Evolutionary conservation across 2,888 invertebrate species (phyloP).

Genomic region (Crioceris asparagi): DNA sequence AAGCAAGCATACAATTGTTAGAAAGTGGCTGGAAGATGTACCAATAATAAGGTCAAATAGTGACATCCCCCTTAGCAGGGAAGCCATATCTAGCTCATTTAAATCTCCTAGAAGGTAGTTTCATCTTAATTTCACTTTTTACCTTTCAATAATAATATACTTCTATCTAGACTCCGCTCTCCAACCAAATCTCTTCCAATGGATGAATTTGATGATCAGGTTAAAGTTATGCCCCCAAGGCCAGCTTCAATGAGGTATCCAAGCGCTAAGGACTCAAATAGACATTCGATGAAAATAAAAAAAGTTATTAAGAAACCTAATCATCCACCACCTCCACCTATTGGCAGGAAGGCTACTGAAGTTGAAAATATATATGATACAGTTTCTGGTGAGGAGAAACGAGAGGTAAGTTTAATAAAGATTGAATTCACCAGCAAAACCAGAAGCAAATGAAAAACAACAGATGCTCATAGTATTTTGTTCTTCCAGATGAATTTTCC

Average conservation of each 20-base stretch:
- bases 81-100: slow-evolving; percentile 4
- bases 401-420: too few relatives aligned
- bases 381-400: slow-evolving; percentile 14
- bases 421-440: too few relatives aligned
- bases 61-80: neutral
- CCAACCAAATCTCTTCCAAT: slow-evolving; percentile 32
- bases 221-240: slow-evolving; percentile 24
- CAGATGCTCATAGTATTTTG: neutral
- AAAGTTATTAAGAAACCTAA: slow-evolving; percentile 24
- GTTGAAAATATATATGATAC: slow-evolving; percentile 20
- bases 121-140: too few relatives aligned
- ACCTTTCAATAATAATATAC: too few relatives aligned
- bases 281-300: neutral
- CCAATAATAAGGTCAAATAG: slow-evolving; percentile 36
- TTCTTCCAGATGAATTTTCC: slow-evolving; percentile 20
- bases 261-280: neutral
- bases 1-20: slow-evolving; percentile 62
- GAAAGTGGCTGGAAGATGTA: slow-evolving; percentile 66
- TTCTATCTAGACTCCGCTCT: too few relatives aligned
- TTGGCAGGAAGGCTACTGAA: too few relatives aligned
- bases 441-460: neutral
- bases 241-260: slow-evolving; percentile 20
- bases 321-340: slow-evolving; percentile 34
- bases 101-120: slow-evolving; percentile 19
- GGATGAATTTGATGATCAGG: slow-evolving; percentile 11